Conservation (phyloP, 2,113 vertebrate species). For the Poecile atricapillus region DNA sequence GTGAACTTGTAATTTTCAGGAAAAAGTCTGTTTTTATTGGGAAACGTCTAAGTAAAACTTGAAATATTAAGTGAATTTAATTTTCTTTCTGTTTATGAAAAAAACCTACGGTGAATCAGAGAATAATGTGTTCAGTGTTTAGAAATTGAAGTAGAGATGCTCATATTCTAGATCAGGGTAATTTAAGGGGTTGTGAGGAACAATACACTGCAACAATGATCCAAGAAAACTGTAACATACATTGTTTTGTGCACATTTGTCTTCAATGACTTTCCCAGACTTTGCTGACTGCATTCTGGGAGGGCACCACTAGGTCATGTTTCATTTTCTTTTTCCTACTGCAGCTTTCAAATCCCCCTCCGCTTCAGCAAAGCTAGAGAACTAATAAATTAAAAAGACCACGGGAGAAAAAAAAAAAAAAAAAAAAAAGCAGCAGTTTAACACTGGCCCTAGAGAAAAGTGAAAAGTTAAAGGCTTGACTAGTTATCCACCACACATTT, state of each 20-base stretch:
- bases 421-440: background rate
- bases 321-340: slow-evolving; percentile 1
- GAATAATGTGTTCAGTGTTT: background rate
- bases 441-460: background rate
- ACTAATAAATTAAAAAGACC: background rate
- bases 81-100: background rate
- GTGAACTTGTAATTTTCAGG: background rate
- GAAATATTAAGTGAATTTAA: background rate
- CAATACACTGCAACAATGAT: background rate
- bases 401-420: too few species aligned
- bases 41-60: background rate
- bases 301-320: background rate
- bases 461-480: background rate
- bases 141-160: background rate
- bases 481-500: background rate
- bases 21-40: background rate
- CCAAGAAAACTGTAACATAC: background rate
- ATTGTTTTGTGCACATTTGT: background rate
- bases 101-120: background rate
- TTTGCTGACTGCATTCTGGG: background rate
- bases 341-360: background rate
- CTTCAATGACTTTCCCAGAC: background rate
- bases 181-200: background rate
- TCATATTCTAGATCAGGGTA: background rate
- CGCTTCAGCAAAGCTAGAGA: background rate